A percentile compares a stretch with the other conserved stretches of the same genome.
Conservation (phyloP, 2,113 vertebrate species). For the Zosterops japonicus region DNA sequence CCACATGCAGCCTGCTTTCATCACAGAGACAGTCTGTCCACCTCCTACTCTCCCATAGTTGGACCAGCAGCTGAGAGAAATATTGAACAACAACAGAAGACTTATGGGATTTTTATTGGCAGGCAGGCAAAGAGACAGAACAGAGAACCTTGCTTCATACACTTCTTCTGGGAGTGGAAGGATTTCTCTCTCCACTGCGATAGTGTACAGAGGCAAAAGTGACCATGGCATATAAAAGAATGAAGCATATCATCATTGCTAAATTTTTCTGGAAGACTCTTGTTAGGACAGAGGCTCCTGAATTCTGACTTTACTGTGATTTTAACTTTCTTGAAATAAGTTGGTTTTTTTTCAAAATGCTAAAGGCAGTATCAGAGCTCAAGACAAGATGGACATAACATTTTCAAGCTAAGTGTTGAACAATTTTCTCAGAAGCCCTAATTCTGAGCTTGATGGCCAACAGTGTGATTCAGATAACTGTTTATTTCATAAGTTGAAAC, state of each 20-base stretch:
- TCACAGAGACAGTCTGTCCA: conserved; percentile 78
- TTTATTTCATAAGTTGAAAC: not conserved
- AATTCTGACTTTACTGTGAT: not conserved
- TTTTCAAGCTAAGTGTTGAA: not conserved
- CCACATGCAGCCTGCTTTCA: conserved; percentile 81
- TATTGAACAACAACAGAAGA: not conserved
- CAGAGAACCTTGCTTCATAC: not conserved
- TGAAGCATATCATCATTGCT: fast-evolving
- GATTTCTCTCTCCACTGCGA: not conserved
- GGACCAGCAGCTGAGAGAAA: conserved; percentile 80
- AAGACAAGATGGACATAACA: not conserved
- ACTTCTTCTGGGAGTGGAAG: not conserved
- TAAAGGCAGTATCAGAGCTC: not conserved
- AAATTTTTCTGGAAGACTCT: not conserved
- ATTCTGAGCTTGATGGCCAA: not conserved
- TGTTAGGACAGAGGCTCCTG: not conserved
- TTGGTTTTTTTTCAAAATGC: not conserved
- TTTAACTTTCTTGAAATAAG: not conserved
- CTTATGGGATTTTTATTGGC: not conserved
- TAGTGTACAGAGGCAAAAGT: not conserved
- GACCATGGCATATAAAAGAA: not conserved
- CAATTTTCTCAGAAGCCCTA: not conserved
- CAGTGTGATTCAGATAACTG: not conserved
- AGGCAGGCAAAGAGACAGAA: not conserved
- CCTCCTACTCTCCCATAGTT: conserved; percentile 81